A percentile compares a stretch with the other conserved stretches of the same genome.
Conservation (phyloP, 2,888 invertebrate genomes). For the Microplitis manilae region DNA sequence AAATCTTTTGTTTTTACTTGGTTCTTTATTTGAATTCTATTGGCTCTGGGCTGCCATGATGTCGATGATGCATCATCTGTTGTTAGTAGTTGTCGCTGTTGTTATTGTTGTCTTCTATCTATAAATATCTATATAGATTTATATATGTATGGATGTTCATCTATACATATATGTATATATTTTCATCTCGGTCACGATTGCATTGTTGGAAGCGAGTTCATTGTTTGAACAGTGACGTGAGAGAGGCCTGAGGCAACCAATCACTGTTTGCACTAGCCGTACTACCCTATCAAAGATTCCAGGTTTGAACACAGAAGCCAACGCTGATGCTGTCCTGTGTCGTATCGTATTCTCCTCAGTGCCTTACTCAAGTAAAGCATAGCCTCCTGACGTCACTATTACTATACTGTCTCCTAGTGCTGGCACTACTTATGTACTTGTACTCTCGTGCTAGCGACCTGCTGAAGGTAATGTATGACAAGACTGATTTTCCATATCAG, state of each 20-base stretch:
- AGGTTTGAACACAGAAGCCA: slow-evolving; percentile 42
- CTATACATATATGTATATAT: slow-evolving; percentile 51
- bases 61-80: slow-evolving; percentile 24
- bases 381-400: neutral
- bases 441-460: neutral
- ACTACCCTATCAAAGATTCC: slow-evolving; percentile 52
- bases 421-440: neutral
- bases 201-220: slow-evolving; percentile 65
- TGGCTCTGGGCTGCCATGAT: slow-evolving; percentile 7
- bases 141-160: slow-evolving; percentile 21
- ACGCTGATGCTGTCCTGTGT: slow-evolving; percentile 24
- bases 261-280: slow-evolving; percentile 60
- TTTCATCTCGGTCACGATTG: slow-evolving; percentile 64
- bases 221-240: slow-evolving; percentile 64
- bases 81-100: neutral
- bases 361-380: slow-evolving; percentile 22
- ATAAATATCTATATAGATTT: neutral
- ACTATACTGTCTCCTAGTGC: neutral
- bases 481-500: neutral
- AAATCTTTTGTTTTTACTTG: neutral
- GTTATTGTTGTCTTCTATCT: neutral
- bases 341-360: slow-evolving; percentile 13
- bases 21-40: neutral
- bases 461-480: neutral
- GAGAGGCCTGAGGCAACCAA: slow-evolving; percentile 64